Percentiles rank a stretch among this genome's conserved stretches.
Conservation (phyloP, 2,888 invertebrate species). For the Galeruca laticollis region DNA sequence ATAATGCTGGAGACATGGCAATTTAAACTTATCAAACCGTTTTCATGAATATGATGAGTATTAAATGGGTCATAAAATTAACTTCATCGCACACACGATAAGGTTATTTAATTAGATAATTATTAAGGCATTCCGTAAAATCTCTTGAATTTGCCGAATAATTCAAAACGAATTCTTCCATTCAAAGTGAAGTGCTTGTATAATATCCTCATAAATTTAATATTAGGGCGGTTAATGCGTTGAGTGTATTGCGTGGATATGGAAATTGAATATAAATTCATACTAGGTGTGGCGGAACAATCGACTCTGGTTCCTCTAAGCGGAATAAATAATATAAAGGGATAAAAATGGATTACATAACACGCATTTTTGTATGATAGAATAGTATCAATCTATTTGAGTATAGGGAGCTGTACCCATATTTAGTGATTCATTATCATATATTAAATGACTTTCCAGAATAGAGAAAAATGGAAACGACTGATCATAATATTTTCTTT, state of each 20-base stretch:
- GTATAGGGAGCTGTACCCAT: not conserved
- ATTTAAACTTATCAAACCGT: not conserved
- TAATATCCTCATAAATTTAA: constrained; percentile 4
- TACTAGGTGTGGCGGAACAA: not conserved
- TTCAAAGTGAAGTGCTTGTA: constrained; percentile 8
- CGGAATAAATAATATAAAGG: not conserved
- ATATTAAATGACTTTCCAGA: not conserved
- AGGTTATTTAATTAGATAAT: not conserved
- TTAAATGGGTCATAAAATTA: not conserved
- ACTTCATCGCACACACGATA: not conserved
- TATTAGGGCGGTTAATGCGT: not conserved
- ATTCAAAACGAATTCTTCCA: not conserved
- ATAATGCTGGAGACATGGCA: not conserved
- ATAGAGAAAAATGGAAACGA: not conserved
- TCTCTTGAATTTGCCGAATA: not conserved
- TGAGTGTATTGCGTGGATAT: constrained; percentile 3
- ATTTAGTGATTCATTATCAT: not conserved
- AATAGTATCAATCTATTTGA: not conserved
- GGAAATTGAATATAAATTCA: constrained; percentile 7
- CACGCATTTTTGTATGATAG: not conserved
- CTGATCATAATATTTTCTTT: too few species aligned
- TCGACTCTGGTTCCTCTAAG: not conserved
- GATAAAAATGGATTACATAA: not conserved
- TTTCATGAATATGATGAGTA: not conserved
- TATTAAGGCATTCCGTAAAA: not conserved